phyloP scores from a whole-genome alignment of 2,113 vertebrate genomes.

The Glareola pratincola region DNA sequence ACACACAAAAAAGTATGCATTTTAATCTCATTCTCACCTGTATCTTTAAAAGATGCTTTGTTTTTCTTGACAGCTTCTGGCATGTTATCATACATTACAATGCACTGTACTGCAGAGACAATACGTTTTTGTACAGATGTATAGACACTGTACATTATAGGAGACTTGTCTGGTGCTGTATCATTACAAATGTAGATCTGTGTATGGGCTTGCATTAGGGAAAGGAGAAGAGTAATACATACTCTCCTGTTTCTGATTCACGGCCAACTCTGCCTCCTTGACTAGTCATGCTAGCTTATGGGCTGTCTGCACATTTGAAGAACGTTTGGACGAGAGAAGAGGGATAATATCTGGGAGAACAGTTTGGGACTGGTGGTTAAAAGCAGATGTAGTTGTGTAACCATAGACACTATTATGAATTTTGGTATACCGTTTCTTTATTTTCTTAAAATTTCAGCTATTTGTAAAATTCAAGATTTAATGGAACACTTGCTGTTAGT shows the following conservation, averaged over 20 bases:
- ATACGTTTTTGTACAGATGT: neutral
- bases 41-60: neutral
- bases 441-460: neutral
- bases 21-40: neutral
- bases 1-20: neutral
- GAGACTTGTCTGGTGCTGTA: neutral
- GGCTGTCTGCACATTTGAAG: neutral
- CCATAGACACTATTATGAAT: neutral
- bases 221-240: neutral
- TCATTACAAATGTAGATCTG: neutral
- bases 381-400: neutral
- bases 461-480: neutral
- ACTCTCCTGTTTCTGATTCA: neutral
- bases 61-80: neutral
- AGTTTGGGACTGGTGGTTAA: neutral
- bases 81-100: neutral
- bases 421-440: neutral
- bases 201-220: neutral
- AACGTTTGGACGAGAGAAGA: neutral
- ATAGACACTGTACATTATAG: neutral
- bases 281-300: neutral
- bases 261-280: neutral
- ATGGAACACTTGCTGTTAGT: neutral
- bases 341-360: neutral
- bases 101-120: neutral